Percentiles rank a stretch among this genome's conserved stretches.
These are phyloP conservation scores for Pterostichus madidus DNA, from an alignment of 2,888 invertebrate genomes.

Conservation along the genomic window DNA sequence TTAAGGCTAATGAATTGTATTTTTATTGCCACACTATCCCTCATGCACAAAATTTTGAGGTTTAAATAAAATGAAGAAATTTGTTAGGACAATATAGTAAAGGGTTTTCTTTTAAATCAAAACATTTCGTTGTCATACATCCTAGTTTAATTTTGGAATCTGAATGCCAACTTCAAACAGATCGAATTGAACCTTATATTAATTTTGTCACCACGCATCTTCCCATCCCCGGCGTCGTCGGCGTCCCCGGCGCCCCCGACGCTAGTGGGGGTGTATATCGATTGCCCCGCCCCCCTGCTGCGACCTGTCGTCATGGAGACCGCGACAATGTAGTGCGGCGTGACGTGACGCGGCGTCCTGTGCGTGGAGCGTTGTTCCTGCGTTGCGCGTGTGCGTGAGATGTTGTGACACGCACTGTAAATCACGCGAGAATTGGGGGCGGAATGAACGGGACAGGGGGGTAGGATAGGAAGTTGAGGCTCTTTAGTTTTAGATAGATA, in stretches of 20 bases:
- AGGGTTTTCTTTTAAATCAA: too few relatives aligned
- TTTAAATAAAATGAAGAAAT: too few relatives aligned
- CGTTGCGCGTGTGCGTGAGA: slow-evolving; percentile 60
- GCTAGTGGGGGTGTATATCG: slow-evolving; percentile 82
- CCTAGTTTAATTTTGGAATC: too few relatives aligned
- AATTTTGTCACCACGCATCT: slow-evolving; percentile 27
- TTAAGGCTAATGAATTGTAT: too few relatives aligned
- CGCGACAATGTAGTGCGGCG: slow-evolving; percentile 75
- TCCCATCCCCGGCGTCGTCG: slow-evolving; percentile 7
- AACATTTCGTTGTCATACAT: too few relatives aligned
- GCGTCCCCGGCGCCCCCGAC: background rate
- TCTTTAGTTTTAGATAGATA: background rate
- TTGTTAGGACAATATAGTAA: too few relatives aligned
- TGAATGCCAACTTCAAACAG: background rate
- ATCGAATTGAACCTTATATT: background rate
- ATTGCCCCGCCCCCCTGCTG: slow-evolving; percentile 83
- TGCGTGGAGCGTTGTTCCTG: slow-evolving; percentile 71
- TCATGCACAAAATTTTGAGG: too few relatives aligned
- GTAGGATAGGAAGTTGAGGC: background rate
- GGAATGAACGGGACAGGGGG: background rate
- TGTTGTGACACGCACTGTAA: slow-evolving; percentile 19
- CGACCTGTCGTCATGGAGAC: slow-evolving; percentile 80
- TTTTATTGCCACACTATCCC: too few relatives aligned
- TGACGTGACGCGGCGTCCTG: slow-evolving; percentile 73
- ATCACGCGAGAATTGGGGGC: slow-evolving; percentile 14